phyloP scores from a whole-genome alignment of 1,140 invertebrate species.

The Cyrtorhinus lividipennis region DNA sequence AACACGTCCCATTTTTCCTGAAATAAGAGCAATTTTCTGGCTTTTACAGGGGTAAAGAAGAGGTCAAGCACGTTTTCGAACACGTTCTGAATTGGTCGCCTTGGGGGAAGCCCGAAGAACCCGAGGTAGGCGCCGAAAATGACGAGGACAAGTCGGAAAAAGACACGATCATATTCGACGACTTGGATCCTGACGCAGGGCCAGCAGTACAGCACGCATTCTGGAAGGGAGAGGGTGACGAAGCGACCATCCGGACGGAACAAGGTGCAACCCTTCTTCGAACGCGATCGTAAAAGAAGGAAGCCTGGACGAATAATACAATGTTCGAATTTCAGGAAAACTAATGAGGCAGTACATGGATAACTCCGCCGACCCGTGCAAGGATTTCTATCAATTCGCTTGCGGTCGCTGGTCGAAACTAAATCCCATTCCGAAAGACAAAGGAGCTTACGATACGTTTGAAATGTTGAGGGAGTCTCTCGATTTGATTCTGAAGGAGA shows the following conservation, averaged over 20 bases:
- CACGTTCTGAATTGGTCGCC: neutral
- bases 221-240: constrained; percentile 36
- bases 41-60: neutral
- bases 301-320: neutral
- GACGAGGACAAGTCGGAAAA: constrained; percentile 6
- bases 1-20: no score
- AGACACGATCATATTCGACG: neutral
- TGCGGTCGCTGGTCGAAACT: constrained; percentile 73
- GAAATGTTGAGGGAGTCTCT: constrained; percentile 64
- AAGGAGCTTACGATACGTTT: constrained; percentile 65
- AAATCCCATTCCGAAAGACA: constrained; percentile 73
- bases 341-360: constrained; percentile 69
- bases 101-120: neutral
- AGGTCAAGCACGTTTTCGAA: neutral
- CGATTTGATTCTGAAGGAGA: constrained; percentile 47
- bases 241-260: constrained; percentile 27
- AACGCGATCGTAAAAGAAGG: constrained; percentile 18
- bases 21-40: no score
- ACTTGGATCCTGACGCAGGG: constrained; percentile 16
- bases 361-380: constrained; percentile 57
- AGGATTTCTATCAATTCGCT: constrained; percentile 81
- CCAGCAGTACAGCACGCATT: constrained; percentile 30
- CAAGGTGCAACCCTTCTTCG: no score
- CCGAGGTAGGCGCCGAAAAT: neutral
- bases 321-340: constrained; percentile 20